Evolutionary conservation across 1,140 invertebrate genomes (phyloP).

Genomic region (Heliconius congener): DNA sequence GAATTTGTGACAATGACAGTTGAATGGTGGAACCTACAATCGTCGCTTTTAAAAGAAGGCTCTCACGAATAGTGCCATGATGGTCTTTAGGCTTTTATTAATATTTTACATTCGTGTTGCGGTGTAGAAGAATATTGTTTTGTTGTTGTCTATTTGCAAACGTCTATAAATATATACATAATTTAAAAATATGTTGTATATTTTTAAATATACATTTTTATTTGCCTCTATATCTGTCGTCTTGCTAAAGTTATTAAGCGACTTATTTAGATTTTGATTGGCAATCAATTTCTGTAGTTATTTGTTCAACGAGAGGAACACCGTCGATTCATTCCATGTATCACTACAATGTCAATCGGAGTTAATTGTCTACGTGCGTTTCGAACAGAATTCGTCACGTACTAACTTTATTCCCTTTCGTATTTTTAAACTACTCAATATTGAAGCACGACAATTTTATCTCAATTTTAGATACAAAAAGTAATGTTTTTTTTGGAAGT

Average conservation of each 20-base stretch:
- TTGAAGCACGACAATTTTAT: conserved; percentile 2
- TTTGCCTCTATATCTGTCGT: neutral
- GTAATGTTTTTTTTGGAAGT: neutral
- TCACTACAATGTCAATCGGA: conserved; percentile 57
- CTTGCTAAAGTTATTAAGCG: neutral
- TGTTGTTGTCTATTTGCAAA: no score
- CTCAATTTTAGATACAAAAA: conserved; percentile 4
- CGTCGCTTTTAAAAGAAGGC: no score
- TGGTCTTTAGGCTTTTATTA: no score
- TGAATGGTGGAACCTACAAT: no score
- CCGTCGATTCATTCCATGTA: conserved; percentile 46
- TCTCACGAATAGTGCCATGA: no score
- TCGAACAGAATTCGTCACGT: conserved; percentile 64
- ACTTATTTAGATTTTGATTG: conserved; percentile 5
- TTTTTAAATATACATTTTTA: neutral
- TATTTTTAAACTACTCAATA: conserved; percentile 34
- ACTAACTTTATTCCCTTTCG: conserved; percentile 40
- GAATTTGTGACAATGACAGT: neutral
- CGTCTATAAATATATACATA: no score
- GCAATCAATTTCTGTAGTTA: conserved; percentile 1
- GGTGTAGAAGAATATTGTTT: no score
- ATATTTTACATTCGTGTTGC: no score
- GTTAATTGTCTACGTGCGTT: conserved; percentile 70
- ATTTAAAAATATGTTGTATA: no score
- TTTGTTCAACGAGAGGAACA: conserved; percentile 9